Evolutionary conservation across 30 jellyfish, hydroid and myxozoan species (phyloP).

Genomic region (Catostylus mosaicus): DNA sequence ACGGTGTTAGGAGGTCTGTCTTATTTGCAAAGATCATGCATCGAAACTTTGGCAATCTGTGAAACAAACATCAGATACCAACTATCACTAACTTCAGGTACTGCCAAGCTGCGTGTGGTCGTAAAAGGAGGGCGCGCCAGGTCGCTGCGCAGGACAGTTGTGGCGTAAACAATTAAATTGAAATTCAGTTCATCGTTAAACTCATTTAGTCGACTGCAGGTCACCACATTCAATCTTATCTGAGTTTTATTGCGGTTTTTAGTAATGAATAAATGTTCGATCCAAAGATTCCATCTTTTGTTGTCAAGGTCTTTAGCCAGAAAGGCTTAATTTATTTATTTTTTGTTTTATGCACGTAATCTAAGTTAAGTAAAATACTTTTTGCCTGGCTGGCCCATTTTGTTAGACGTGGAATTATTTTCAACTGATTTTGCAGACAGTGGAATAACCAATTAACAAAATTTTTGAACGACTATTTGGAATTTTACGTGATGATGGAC

Average conservation of each 20-base stretch:
- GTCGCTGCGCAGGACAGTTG: no score
- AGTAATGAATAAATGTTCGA: neutral
- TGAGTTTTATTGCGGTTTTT: neutral
- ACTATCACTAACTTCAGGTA: neutral
- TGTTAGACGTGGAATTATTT: neutral
- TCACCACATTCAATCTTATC: neutral
- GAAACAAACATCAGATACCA: neutral
- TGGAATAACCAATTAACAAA: no score
- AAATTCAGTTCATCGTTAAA: neutral
- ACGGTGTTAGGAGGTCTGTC: no score
- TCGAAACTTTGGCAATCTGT: neutral
- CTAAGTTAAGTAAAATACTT: neutral
- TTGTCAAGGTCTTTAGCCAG: neutral
- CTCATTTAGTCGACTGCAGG: neutral
- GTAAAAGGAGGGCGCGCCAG: neutral
- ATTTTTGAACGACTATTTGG: no score
- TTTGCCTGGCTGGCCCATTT: neutral
- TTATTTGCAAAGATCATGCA: neutral
- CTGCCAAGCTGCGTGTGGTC: neutral
- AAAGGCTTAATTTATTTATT: neutral
- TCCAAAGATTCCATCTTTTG: neutral
- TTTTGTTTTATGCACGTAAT: neutral
- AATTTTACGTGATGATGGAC: no score
- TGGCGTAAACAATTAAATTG: no score
- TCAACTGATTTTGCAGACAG: no score